Evolutionary conservation across 2,113 vertebrate genomes (phyloP).

Genomic region (Trogon surrucura): DNA sequence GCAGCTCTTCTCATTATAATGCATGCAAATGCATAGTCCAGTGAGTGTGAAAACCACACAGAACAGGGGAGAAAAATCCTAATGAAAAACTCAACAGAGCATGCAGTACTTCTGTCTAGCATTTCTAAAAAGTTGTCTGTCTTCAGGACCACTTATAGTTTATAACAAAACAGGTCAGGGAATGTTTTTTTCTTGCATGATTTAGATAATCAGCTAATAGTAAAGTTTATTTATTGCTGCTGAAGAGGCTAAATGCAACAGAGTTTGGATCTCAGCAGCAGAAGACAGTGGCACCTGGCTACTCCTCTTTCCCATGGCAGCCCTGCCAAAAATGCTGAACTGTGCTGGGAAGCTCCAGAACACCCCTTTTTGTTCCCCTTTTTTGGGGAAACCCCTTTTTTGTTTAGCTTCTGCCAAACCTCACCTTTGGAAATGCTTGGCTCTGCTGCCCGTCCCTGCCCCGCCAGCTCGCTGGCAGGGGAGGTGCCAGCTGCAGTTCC

Average conservation of each 20-base stretch:
- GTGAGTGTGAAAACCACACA: not conserved
- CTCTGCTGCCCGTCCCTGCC: not conserved
- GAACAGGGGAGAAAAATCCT: not conserved
- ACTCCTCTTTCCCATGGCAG: not conserved
- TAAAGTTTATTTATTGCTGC: not conserved
- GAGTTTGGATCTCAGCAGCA: not conserved
- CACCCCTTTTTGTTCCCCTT: not conserved
- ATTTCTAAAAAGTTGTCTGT: not conserved
- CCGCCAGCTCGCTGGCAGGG: not conserved
- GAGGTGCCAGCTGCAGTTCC: not conserved
- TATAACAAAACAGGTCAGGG: not conserved
- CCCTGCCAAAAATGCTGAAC: not conserved
- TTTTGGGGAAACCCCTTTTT: too few species aligned
- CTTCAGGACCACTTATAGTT: not conserved
- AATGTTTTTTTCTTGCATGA: not conserved
- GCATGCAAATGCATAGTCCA: not conserved
- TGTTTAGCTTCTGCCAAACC: not conserved
- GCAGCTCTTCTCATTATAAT: not conserved
- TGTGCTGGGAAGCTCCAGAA: not conserved
- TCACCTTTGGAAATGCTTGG: not conserved
- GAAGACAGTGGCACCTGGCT: not conserved
- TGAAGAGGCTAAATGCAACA: not conserved
- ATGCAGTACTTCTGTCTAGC: not conserved
- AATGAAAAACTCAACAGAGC: slow-evolving; percentile 28
- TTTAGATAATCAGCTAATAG: not conserved